A percentile compares a stretch with the other conserved stretches of the same genome.
Evolutionary conservation across 2,797 vertebrate species (phyloP).

Genomic region (Sphenopsis melanotis): DNA sequence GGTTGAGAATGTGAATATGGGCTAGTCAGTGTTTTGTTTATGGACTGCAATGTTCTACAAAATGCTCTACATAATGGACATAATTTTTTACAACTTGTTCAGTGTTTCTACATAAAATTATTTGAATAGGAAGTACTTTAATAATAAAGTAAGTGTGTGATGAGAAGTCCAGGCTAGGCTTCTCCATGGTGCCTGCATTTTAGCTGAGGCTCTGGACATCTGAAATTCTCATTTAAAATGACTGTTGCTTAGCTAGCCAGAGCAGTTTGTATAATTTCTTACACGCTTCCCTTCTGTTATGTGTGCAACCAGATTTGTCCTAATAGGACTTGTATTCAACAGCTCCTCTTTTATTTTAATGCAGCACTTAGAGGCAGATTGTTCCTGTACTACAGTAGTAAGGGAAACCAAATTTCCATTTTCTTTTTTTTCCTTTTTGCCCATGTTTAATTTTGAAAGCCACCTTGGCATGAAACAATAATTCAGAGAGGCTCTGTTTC

Average conservation of each 20-base stretch:
- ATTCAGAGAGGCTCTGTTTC: constrained; percentile 45
- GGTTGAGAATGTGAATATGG: neutral
- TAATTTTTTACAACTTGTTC: neutral
- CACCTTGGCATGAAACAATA: neutral
- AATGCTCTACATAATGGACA: neutral
- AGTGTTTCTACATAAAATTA: neutral
- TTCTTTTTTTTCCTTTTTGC: neutral
- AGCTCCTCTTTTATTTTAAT: neutral
- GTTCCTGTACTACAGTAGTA: neutral
- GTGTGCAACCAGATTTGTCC: neutral
- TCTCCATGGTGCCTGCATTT: neutral
- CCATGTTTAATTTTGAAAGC: neutral
- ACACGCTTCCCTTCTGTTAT: neutral
- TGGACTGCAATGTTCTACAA: neutral
- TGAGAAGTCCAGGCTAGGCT: neutral
- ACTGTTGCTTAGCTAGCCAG: neutral
- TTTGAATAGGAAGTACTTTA: neutral
- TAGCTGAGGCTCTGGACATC: neutral
- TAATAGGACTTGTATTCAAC: neutral
- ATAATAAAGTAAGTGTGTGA: neutral
- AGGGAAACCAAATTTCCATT: neutral
- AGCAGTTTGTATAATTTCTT: neutral
- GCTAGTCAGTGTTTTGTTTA: neutral
- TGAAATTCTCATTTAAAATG: neutral
- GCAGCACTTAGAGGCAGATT: neutral